Conservation (phyloP, 1,140 invertebrate genomes). For the Cotesia chilonis region DNA sequence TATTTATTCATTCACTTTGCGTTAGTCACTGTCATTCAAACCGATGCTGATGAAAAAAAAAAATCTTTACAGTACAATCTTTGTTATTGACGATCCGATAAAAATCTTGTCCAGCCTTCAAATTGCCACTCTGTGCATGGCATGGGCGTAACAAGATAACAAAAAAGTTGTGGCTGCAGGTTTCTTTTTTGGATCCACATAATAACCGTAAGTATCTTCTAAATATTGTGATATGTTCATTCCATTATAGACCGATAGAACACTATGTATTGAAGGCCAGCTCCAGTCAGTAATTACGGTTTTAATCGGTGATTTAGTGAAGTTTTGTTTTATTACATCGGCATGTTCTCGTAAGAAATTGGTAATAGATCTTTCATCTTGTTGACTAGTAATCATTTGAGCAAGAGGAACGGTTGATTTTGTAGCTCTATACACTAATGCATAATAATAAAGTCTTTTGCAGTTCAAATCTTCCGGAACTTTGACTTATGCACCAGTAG, state of each 20-base stretch:
- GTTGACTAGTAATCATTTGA: constrained; percentile 19
- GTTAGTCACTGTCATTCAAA: constrained; percentile 55
- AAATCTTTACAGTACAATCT: constrained; percentile 60
- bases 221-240: constrained; percentile 2
- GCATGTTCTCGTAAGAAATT: constrained; percentile 1
- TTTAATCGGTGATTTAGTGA: not conserved
- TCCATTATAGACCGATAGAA: not conserved
- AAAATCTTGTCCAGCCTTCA: constrained; percentile 54
- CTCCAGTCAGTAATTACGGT: not conserved
- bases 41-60: constrained; percentile 63
- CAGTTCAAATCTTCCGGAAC: not conserved
- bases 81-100: constrained; percentile 61
- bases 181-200: not conserved
- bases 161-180: not conserved
- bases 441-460: not conserved
- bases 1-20: constrained; percentile 47
- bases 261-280: not conserved
- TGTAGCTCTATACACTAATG: not conserved
- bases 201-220: not conserved
- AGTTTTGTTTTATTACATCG: not conserved
- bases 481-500: constrained; percentile 1
- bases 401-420: not conserved
- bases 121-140: constrained; percentile 2
- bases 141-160: not conserved
- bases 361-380: constrained; percentile 11